These are phyloP conservation scores for Pagetopsis macropterus DNA, from an alignment of 2,797 vertebrate species.

Conservation along the genomic window DNA sequence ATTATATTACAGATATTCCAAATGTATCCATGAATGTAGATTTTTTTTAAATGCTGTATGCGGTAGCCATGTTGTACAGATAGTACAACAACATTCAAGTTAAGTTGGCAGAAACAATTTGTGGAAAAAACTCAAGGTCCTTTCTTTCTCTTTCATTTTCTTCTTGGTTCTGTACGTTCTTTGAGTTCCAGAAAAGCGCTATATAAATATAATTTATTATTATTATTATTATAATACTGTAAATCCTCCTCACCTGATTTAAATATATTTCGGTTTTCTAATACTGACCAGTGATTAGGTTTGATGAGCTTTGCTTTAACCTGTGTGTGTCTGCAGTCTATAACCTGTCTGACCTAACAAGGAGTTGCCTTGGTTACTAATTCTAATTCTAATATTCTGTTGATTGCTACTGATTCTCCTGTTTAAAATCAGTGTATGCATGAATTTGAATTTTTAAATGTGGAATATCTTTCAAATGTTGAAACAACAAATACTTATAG, in stretches of 20 bases:
- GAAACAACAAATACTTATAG: neutral
- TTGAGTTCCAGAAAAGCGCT: too few relatives aligned
- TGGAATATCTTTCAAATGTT: slow-evolving; percentile 12
- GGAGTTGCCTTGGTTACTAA: slow-evolving; percentile 50
- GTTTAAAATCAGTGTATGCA: slow-evolving; percentile 18
- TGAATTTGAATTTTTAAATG: too few relatives aligned
- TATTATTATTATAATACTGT: slow-evolving; percentile 3
- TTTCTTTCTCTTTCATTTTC: slow-evolving; percentile 1
- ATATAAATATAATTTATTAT: too few relatives aligned
- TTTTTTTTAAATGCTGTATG: neutral
- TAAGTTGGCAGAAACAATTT: slow-evolving; percentile 52
- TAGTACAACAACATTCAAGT: neutral
- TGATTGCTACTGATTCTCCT: slow-evolving; percentile 41
- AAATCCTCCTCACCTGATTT: slow-evolving; percentile 12
- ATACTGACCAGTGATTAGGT: slow-evolving; percentile 31
- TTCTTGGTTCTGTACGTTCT: slow-evolving; percentile 7
- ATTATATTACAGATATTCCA: too few relatives aligned
- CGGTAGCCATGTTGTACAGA: neutral
- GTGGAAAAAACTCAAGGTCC: slow-evolving; percentile 16
- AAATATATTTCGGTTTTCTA: neutral
- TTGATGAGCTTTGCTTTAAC: slow-evolving; percentile 20
- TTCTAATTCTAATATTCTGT: slow-evolving; percentile 33
- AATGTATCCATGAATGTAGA: neutral
- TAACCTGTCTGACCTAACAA: slow-evolving; percentile 28
- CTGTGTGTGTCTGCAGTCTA: slow-evolving; percentile 21